Conservation (phyloP, 2,888 invertebrate species). For the Agelastica alni region DNA sequence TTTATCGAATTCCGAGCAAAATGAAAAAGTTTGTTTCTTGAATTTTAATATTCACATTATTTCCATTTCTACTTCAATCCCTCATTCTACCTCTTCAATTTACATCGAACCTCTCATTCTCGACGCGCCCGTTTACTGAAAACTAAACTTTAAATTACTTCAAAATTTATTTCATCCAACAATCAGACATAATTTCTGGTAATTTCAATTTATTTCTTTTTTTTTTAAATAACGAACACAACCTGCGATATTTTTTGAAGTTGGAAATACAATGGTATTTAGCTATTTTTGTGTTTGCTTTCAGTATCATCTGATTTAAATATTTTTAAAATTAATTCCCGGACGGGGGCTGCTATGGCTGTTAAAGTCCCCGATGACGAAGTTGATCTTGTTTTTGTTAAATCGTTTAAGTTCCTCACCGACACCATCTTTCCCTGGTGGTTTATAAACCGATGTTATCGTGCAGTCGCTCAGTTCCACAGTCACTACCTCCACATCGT, state of each 20-base stretch:
- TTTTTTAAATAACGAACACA: constrained; percentile 23
- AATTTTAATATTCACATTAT: constrained; percentile 44
- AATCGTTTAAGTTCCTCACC: too few species aligned
- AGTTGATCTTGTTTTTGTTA: too few species aligned
- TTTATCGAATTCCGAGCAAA: constrained; percentile 40
- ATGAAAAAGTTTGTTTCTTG: constrained; percentile 43
- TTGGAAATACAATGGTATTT: neutral
- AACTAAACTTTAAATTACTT: constrained; percentile 37
- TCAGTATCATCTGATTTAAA: too few species aligned
- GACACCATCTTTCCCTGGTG: too few species aligned
- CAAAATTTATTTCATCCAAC: constrained; percentile 35
- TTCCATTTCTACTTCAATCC: constrained; percentile 37
- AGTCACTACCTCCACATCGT: too few species aligned
- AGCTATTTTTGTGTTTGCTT: too few species aligned
- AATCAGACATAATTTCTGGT: constrained; percentile 32
- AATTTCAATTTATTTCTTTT: constrained; percentile 30
- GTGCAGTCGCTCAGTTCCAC: too few species aligned
- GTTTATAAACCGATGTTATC: too few species aligned
- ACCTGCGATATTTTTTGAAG: constrained; percentile 17
- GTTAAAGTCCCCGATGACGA: too few species aligned
- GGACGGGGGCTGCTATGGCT: too few species aligned
- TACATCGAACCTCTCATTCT: constrained; percentile 37
- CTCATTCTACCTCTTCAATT: constrained; percentile 36
- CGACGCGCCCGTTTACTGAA: constrained; percentile 32
- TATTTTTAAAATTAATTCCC: too few species aligned